Evolutionary conservation across 1,140 invertebrate genomes (phyloP), one percentile per base, ranked within the genome.

Genomic region (Bactericera cockerelli): DNA sequence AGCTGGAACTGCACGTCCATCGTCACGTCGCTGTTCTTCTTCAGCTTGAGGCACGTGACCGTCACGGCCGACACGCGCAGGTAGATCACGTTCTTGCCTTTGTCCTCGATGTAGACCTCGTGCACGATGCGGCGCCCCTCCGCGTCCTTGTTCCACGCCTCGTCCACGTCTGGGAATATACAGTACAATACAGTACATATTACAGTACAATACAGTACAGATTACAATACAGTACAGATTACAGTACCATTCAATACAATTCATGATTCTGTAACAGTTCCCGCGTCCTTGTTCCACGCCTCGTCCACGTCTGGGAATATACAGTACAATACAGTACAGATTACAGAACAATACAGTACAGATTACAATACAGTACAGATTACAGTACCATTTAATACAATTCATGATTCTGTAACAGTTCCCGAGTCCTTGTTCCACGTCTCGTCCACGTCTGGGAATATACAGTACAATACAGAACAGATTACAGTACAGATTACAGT

Each of bases 51-150:
- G n/a, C 77, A 75, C 38, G 75, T 69, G 0, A 87, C 83, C 64
- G 81, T 82, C 16, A 76, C 69, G 1, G 77, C 76, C 2, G 81
- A 83, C 25, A 90, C 65, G 67, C 86, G 75, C 1, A 89, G 70
- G 68, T 89, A 89, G 36, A 91, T 82, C 58, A 79, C 81, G 65
- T 85, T 82, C 68, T 87, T 89, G n/a, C 84, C 84, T 67, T 89
- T 89, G 65, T 89, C 87, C 71, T 89, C 86, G 64, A 91, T 85
- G 14, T 84, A 66, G 14, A 81, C 82, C 70, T 90, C 85, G 67
- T 83, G 88, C 1, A 86, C 81, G 60, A 76, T 68, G 2, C 73
- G 70, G 61, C 72, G 70, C 38, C 58, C 59, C 26, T 64, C 63
- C 21, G 67, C 66, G 38, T 64, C 55, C 13, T 11, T 25, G 39